Base-by-base conservation (phyloP, 2,888 invertebrate species). In the Gerris lacustris region DNA sequence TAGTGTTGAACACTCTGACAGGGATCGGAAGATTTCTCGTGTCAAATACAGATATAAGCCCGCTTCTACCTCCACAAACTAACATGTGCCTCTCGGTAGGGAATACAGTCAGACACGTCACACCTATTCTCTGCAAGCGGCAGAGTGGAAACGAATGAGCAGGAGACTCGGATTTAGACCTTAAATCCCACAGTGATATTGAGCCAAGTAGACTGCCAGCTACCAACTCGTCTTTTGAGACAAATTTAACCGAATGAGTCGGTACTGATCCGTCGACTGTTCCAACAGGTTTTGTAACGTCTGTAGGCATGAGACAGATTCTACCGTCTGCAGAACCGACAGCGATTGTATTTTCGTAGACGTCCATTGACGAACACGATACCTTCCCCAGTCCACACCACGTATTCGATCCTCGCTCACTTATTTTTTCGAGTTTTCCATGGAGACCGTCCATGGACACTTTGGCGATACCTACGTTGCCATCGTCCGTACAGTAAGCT, bases 61-160 rank as follows among this genome's bases (percentile, higher is more conserved):
- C 64, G 31, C 9, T 31, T 17, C 64, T 64, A 9, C 64, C 31
- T 11, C 64, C 64, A 64, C 64, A 64, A 9, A 64, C 64, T 64
- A 64, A n/a, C 64, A 64, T 64, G 64, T 64, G 64, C 5, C 64
- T 64, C 17, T 64, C 64, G 17, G 64, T 64, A 18, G 31, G 18
- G 5, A 64, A 64, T n/a, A 9, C 7, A n/a, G 64, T 64, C 18
- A 64, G 9, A 64, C 64, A 64, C 2, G 64, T 64, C 7, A 64
- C 64, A n/a, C 64, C 64, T 18, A 64, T 17, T 18, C 64, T n/a
- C 17, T 64, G 18, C 7, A 9, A 18, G 9, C 64, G 9, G 9
- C 18, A 64, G 11, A 64, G 31, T n/a, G 64, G 64, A 64, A 64
- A 18, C 9, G 18, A 64, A 9, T 64, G 64, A 64, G 64, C 7